Evolutionary conservation across 2,888 invertebrate species (phyloP).

Genomic region (Drosophila helvetica): DNA sequence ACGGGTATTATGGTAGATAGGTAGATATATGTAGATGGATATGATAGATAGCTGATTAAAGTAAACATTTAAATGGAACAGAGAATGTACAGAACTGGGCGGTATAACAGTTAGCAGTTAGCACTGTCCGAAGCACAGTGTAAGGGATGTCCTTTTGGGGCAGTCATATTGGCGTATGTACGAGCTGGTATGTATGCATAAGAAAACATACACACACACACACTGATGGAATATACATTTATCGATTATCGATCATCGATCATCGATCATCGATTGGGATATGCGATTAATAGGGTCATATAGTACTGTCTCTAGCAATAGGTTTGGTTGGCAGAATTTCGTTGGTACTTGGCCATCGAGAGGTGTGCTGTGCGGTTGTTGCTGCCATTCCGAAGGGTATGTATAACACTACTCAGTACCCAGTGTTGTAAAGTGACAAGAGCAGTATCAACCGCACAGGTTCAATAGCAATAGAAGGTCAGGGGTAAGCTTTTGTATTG

Average conservation of each 20-base stretch:
- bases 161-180: slow-evolving; percentile 41
- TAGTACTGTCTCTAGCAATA: not conserved
- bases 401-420: slow-evolving; percentile 3
- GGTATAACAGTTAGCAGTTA: slow-evolving; percentile 64
- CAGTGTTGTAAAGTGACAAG: not conserved
- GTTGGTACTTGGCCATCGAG: not conserved
- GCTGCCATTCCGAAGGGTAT: not conserved
- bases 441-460: not conserved
- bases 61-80: slow-evolving; percentile 44
- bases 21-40: slow-evolving; percentile 12
- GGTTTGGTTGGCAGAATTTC: not conserved
- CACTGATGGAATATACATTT: too few relatives aligned
- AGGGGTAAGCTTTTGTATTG: not conserved
- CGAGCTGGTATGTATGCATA: slow-evolving; percentile 7
- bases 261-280: too few relatives aligned
- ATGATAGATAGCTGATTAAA: slow-evolving; percentile 33
- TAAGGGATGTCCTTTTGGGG: slow-evolving; percentile 39
- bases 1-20: slow-evolving; percentile 14
- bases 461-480: not conserved
- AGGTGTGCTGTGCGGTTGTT: not conserved
- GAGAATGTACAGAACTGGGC: slow-evolving; percentile 50
- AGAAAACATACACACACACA: not conserved
- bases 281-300: too few relatives aligned
- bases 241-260: too few relatives aligned
- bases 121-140: slow-evolving; percentile 52